A percentile compares a stretch with the other conserved stretches of the same genome.
Conservation (phyloP, 2,113 vertebrate genomes). For the Platichthys stellatus region DNA sequence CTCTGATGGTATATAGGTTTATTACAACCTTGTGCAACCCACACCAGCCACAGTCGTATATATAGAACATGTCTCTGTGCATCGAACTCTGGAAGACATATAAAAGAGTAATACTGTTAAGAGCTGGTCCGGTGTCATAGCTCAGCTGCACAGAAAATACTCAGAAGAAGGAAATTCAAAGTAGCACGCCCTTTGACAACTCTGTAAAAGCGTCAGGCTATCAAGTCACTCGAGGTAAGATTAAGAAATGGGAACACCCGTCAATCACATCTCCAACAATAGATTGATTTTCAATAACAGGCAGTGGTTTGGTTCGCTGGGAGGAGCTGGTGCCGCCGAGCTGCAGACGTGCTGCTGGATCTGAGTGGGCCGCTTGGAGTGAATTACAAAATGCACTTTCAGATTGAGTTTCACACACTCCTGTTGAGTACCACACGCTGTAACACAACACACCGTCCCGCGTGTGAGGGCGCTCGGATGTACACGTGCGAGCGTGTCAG, state of each 20-base stretch:
- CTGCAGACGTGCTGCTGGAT: constrained; percentile 12
- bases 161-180: not conserved
- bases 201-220: not conserved
- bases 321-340: not conserved
- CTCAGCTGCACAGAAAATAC: not conserved
- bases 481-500: constrained; percentile 28
- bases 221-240: not conserved
- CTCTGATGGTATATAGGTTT: not conserved
- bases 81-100: not conserved
- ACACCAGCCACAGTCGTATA: not conserved
- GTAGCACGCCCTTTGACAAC: not conserved
- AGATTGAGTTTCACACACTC: constrained; percentile 39
- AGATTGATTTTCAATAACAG: constrained; percentile 7
- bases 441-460: constrained; percentile 23
- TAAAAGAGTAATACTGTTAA: not conserved
- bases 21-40: not conserved
- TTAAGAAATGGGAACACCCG: not conserved
- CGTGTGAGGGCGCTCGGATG: constrained; percentile 18
- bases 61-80: not conserved
- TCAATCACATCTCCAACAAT: not conserved
- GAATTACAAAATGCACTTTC: constrained; percentile 6
- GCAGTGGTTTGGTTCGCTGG: not conserved
- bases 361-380: not conserved
- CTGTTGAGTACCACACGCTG: constrained; percentile 40
- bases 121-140: not conserved